Percentiles rank a stretch among this genome's conserved stretches.
Evolutionary conservation across 2,113 vertebrate species (phyloP).

Genomic region (Mesocricetus auratus): DNA sequence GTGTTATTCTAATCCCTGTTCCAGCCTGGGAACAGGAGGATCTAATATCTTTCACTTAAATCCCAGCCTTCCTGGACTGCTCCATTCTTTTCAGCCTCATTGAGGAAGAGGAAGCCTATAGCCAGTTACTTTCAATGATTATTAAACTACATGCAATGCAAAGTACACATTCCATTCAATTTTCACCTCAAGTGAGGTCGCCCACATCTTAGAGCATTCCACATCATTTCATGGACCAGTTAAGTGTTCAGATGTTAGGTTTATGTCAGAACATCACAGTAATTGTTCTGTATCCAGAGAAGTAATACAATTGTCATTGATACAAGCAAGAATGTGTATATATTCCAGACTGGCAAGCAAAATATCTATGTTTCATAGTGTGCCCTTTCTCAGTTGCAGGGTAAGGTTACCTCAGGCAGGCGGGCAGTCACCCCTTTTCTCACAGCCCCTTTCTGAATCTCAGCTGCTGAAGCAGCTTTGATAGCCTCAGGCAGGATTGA

Average conservation of each 20-base stretch:
- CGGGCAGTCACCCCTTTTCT: slow-evolving; percentile 32
- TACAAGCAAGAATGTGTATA: slow-evolving; percentile 17
- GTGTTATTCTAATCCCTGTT: slow-evolving; percentile 84
- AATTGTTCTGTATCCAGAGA: slow-evolving; percentile 23
- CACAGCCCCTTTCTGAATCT: not conserved
- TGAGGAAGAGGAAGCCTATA: slow-evolving; percentile 44
- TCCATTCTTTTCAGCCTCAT: slow-evolving; percentile 54
- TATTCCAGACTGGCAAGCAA: slow-evolving; percentile 38
- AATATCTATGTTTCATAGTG: slow-evolving; percentile 53
- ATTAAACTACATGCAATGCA: not conserved
- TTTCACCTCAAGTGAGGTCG: not conserved
- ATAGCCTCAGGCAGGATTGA: not conserved
- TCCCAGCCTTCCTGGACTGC: slow-evolving; percentile 70
- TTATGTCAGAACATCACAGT: not conserved
- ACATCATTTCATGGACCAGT: not conserved
- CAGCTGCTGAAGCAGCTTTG: slow-evolving; percentile 19
- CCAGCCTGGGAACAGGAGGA: slow-evolving; percentile 79
- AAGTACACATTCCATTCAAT: not conserved
- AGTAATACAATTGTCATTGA: slow-evolving; percentile 43
- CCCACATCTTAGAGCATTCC: not conserved
- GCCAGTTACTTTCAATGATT: not conserved
- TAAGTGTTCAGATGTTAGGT: slow-evolving; percentile 41
- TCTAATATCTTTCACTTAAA: slow-evolving; percentile 80
- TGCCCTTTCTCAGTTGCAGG: slow-evolving; percentile 3
- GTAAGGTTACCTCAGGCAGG: slow-evolving; percentile 62